phyloP scores from a whole-genome alignment of 2,888 invertebrate genomes.

The Flexamia atlantica region DNA sequence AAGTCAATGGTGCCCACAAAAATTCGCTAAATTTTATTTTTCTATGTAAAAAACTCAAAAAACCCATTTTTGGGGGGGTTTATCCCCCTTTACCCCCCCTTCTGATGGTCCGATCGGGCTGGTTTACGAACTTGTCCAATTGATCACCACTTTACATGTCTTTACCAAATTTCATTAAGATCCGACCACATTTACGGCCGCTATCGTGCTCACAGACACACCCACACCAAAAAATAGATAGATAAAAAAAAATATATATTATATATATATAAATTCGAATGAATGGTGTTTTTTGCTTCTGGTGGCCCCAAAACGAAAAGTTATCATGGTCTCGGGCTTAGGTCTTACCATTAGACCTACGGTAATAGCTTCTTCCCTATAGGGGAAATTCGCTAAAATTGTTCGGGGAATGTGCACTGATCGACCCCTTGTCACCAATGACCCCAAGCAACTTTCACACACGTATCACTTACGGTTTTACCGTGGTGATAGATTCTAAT shows the following conservation, averaged over 20 bases:
- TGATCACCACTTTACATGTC: not conserved
- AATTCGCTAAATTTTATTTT: not conserved
- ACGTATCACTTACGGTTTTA: too few species aligned
- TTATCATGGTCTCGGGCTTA: not conserved
- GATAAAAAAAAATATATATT: not conserved
- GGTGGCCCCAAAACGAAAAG: not conserved
- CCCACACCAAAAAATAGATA: not conserved
- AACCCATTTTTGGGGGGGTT: not conserved
- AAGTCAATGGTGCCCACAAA: not conserved
- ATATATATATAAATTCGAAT: not conserved
- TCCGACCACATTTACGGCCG: not conserved
- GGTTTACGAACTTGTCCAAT: not conserved
- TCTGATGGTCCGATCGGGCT: not conserved
- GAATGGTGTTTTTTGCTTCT: not conserved
- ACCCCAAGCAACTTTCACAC: too few species aligned
- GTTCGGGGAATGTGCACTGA: too few species aligned
- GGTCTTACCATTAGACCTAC: not conserved
- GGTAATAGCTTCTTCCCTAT: not conserved
- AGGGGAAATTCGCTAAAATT: conserved; percentile 1
- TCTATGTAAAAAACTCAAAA: not conserved
- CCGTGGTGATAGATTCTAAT: too few species aligned
- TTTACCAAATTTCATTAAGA: not conserved
- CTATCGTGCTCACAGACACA: not conserved
- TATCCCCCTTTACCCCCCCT: not conserved
- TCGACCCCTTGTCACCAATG: too few species aligned